Evolutionary conservation across 2,797 vertebrate species (phyloP).

Genomic region (Phoebastria nigripes): DNA sequence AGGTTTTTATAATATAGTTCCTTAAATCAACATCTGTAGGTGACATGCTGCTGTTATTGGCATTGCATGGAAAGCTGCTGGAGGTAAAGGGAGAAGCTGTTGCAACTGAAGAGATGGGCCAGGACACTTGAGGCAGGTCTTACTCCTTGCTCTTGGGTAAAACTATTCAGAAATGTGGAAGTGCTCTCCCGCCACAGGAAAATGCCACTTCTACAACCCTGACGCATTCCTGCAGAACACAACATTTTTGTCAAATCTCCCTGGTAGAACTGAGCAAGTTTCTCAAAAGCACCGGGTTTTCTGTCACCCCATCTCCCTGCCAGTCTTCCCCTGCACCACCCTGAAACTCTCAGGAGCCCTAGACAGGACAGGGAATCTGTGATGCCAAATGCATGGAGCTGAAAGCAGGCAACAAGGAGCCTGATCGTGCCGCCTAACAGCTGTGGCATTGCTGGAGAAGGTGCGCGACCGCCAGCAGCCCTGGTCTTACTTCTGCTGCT

Average conservation of each 20-base stretch:
- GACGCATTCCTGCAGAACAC: neutral
- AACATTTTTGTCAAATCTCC: neutral
- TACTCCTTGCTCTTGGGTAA: neutral
- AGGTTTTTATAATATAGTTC: neutral
- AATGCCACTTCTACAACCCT: neutral
- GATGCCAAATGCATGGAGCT: neutral
- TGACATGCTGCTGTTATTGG: neutral
- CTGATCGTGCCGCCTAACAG: neutral
- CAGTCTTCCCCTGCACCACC: neutral
- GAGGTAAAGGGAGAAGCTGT: neutral
- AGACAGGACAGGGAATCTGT: neutral
- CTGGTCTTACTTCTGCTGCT: neutral
- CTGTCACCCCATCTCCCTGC: neutral
- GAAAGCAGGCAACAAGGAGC: neutral
- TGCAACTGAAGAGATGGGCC: neutral
- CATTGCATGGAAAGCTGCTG: neutral
- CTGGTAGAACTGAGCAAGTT: neutral
- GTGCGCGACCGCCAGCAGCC: rapidly evolving
- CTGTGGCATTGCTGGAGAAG: neutral
- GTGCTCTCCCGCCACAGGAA: rapidly evolving
- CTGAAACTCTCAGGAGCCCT: neutral
- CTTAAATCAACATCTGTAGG: neutral
- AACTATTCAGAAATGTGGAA: neutral
- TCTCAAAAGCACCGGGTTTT: neutral
- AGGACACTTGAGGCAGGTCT: neutral